Evolutionary conservation across 2,797 vertebrate species (phyloP).

Genomic region (Phrynocephalus vlangalii): DNA sequence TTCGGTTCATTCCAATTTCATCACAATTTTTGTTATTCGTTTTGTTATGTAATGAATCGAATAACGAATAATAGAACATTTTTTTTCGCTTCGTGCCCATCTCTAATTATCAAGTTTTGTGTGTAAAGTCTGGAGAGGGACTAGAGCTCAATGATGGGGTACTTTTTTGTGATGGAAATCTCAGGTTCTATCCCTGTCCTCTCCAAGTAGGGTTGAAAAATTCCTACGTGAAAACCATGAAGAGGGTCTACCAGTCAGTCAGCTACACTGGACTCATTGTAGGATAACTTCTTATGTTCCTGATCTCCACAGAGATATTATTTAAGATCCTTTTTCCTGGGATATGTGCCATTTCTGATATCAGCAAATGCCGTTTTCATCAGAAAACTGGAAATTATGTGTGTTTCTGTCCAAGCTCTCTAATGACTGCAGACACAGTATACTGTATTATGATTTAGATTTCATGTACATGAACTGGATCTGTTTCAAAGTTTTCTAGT

Average conservation of each 20-base stretch:
- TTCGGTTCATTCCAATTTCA: too few relatives aligned
- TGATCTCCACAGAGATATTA: neutral
- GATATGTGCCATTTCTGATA: neutral
- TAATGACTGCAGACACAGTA: neutral
- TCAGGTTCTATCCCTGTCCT: neutral
- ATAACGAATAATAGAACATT: too few relatives aligned
- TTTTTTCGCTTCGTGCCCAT: too few relatives aligned
- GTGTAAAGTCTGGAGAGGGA: too few relatives aligned
- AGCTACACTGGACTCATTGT: neutral
- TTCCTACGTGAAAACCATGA: neutral
- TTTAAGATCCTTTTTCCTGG: neutral
- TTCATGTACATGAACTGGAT: neutral
- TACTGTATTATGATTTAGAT: neutral
- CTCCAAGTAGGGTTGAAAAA: neutral
- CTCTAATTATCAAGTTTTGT: too few relatives aligned
- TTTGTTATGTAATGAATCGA: too few relatives aligned
- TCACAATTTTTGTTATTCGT: too few relatives aligned
- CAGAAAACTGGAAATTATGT: neutral
- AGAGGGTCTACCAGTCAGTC: neutral
- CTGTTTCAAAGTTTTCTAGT: conserved; percentile 26
- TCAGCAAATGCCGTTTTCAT: neutral
- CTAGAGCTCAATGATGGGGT: neutral
- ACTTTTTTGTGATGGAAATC: neutral
- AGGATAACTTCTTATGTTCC: neutral
- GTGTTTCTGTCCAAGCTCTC: neutral